A percentile compares a stretch with the other conserved stretches of the same genome.
phyloP scores from a whole-genome alignment of 2,113 vertebrate genomes.

The Anoura caudifer region DNA sequence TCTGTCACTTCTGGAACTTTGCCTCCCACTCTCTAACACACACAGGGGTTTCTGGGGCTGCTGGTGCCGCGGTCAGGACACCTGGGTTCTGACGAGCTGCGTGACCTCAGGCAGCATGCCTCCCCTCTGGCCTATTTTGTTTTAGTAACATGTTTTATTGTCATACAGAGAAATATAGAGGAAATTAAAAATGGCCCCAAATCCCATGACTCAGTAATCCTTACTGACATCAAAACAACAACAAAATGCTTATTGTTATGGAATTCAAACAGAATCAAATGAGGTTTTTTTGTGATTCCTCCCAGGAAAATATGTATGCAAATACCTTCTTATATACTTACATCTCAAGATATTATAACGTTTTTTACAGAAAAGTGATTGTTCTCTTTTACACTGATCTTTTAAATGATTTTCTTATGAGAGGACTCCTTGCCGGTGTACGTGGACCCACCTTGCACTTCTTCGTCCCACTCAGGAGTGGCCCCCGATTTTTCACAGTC shows the following conservation, averaged over 20 bases:
- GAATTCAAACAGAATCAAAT: not conserved
- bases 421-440: not conserved
- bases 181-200: not conserved
- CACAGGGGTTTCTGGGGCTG: not conserved
- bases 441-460: not conserved
- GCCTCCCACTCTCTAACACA: not conserved
- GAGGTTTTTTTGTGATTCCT: not conserved
- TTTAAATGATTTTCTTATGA: not conserved
- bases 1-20: not conserved
- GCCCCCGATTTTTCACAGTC: not conserved
- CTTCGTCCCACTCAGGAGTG: not conserved
- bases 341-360: not conserved
- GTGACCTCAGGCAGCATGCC: not conserved
- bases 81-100: not conserved
- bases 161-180: not conserved
- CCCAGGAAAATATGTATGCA: not conserved
- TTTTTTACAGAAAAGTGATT: not conserved
- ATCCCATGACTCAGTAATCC: not conserved
- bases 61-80: not conserved
- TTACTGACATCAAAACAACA: not conserved
- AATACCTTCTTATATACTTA: not conserved
- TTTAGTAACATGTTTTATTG: conserved; percentile 13
- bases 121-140: not conserved
- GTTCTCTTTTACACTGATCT: not conserved
- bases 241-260: not conserved